Conservation (phyloP, 2,888 invertebrate genomes). For the Protophormia terraenovae region DNA sequence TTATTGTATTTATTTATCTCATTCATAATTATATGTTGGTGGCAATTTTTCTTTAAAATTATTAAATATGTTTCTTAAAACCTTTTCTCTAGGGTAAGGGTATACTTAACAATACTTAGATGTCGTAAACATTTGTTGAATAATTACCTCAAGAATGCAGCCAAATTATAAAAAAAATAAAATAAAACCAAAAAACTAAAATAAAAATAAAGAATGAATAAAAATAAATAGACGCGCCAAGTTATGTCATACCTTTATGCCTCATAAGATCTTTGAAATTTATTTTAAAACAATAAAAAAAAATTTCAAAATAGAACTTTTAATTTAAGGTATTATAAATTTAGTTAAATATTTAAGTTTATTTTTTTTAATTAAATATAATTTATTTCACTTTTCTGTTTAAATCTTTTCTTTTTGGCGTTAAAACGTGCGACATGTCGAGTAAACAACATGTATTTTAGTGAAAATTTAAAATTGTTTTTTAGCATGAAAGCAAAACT, state of each 20-base stretch:
- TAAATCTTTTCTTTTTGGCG: conserved; percentile 23
- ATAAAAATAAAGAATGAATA: neutral
- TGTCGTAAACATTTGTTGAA: conserved; percentile 17
- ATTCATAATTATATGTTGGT: no score
- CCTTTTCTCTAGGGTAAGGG: conserved; percentile 12
- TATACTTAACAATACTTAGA: neutral
- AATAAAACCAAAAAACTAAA: neutral
- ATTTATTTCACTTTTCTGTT: conserved; percentile 35
- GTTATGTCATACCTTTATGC: conserved; percentile 64
- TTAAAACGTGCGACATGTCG: conserved; percentile 59
- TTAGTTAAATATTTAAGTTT: conserved; percentile 24
- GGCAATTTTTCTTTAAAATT: no score
- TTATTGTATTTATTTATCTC: no score
- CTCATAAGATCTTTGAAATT: conserved; percentile 59
- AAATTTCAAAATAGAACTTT: conserved; percentile 20
- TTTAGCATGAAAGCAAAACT: neutral
- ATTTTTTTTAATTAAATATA: conserved; percentile 37
- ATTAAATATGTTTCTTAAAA: no score
- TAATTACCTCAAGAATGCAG: conserved; percentile 36
- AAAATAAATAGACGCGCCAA: conserved; percentile 55
- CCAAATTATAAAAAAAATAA: conserved; percentile 24
- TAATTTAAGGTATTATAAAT: conserved; percentile 35
- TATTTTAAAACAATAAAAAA: conserved; percentile 43
- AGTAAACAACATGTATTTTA: conserved; percentile 58
- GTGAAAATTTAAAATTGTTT: no score